Conservation (phyloP, 2,113 vertebrate genomes). For the Cyanoliseus patagonus region DNA sequence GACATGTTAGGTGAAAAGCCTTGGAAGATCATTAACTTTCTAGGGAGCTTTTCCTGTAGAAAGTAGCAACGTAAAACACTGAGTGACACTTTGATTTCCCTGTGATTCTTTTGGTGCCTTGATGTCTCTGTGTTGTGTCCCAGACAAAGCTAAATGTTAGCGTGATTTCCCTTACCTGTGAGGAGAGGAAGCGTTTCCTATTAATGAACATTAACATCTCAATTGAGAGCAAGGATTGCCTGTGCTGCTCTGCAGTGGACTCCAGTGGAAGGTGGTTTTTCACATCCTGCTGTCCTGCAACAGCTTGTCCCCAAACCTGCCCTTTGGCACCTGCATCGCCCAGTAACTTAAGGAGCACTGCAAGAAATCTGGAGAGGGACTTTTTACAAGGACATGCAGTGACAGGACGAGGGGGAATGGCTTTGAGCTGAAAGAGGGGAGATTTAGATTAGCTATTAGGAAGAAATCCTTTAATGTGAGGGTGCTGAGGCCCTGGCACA, state of each 20-base stretch:
- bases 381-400: background rate
- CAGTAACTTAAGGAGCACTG: background rate
- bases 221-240: background rate
- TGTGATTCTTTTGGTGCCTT: slow-evolving; percentile 36
- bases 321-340: background rate
- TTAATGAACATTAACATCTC: slow-evolving; percentile 10
- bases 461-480: background rate
- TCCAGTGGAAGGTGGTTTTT: background rate
- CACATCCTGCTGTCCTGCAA: background rate
- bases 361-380: background rate
- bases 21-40: slow-evolving; percentile 31
- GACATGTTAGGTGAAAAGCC: background rate
- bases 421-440: background rate
- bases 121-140: background rate
- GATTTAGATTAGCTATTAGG: background rate
- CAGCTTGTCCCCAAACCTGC: background rate
- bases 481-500: background rate
- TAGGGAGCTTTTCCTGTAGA: background rate
- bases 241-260: background rate
- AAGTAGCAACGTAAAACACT: background rate
- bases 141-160: background rate
- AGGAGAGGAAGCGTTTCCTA: background rate
- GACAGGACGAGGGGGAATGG: background rate
- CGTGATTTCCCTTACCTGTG: background rate
- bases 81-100: slow-evolving; percentile 41